Percentiles rank a stretch among this genome's conserved stretches.
Conservation (phyloP, 2,888 invertebrate species). For the Leucania comma region DNA sequence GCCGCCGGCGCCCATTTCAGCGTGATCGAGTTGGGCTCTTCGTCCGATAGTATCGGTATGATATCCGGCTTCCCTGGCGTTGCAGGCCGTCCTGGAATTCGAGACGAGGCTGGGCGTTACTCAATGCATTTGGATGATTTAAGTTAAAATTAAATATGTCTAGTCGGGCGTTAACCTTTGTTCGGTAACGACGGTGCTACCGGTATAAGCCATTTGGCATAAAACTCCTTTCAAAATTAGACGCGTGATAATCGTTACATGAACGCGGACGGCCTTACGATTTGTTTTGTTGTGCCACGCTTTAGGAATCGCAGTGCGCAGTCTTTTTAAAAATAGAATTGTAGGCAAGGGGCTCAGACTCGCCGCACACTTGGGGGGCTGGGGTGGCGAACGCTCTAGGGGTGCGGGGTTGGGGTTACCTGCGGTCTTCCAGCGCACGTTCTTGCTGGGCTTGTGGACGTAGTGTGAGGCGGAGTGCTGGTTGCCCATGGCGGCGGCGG, state of each 20-base stretch:
- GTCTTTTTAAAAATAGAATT: conserved; percentile 87
- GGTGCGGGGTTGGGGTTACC: conserved; percentile 88
- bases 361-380: conserved; percentile 49
- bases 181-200: conserved; percentile 64
- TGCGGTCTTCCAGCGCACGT: conserved; percentile 96
- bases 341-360: conserved; percentile 73
- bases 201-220: conserved; percentile 80
- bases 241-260: conserved; percentile 87
- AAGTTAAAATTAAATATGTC: conserved; percentile 60
- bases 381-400: conserved; percentile 49
- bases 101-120: conserved; percentile 46
- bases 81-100: conserved; percentile 93
- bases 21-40: conserved; percentile 95
- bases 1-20: conserved; percentile 95
- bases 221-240: conserved; percentile 86
- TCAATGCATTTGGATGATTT: conserved; percentile 49
- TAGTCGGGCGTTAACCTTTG: conserved; percentile 70
- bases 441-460: conserved; percentile 92
- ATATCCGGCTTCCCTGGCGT: conserved; percentile 96
- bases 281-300: conserved; percentile 90
- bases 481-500: conserved; percentile 90
- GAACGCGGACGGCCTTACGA: conserved; percentile 86
- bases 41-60: conserved; percentile 92
- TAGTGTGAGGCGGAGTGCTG: conserved; percentile 87
- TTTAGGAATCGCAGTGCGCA: conserved; percentile 84